Evolutionary conservation across 1,140 invertebrate species (phyloP), one percentile per base, ranked within the genome.

Genomic region (Ceratina japonica): DNA sequence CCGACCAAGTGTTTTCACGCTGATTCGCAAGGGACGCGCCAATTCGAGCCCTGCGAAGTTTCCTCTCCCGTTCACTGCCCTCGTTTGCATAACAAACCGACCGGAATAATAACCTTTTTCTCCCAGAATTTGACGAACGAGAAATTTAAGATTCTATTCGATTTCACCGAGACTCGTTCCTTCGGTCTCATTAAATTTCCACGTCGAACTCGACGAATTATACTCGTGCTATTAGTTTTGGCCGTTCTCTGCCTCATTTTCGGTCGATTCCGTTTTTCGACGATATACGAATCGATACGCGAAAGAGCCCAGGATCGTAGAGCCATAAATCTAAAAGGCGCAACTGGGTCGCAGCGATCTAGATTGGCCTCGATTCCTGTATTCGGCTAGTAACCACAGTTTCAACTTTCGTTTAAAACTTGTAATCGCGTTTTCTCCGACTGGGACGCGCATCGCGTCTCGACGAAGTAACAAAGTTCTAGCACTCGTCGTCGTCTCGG

Each of bases 11-110:
- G 54, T 79, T 68, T 65, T 65, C 70, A 75, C 24, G 49, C 64
- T 54, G 69, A 78, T 72, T 64, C 75, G 59, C 75, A 54, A 78
- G 75, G 75, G 75, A 78, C 58, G 15, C n/a, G 37, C 49, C 78
- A 80, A 72, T 65, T 54, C 69, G 54, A 56, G 49, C 80, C 72
- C 75, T 74, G 24, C 73, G 20, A 31, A 74, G 59, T 44, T 44
- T 44, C 37, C 31, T 7, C 12, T 4, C 1, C n/a, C n/a, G 54
- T 56, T 44, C 37, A 10, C 37, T 44, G 37, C 18, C 8, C 12
- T 81, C 64, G 44, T 75, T 75, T 74, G 65, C 59, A 63, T 75
- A 54, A 62, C 56, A 70, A 51, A 63, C 31, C 63, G 58, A 22
- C 7, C 54, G 22, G 58, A 62, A 75, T 49, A 16, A 44, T 44